Conservation (phyloP, 1,140 invertebrate species). For the Drosophila quadrilineata region DNA sequence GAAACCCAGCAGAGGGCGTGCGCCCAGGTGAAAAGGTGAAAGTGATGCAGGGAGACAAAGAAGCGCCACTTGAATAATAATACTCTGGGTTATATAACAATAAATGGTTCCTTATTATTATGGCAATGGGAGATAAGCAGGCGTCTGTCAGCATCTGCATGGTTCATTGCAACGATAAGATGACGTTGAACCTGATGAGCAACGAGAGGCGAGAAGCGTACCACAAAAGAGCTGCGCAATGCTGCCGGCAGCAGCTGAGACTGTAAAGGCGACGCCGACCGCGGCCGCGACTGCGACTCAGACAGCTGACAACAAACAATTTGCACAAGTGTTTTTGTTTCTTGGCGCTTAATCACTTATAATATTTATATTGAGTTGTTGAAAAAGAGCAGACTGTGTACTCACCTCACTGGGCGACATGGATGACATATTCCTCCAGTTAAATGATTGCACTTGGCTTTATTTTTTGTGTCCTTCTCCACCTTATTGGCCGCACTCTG, state of each 20-base stretch:
- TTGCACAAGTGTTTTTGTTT: conserved; percentile 50
- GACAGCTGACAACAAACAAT: conserved; percentile 47
- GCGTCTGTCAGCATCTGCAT: conserved; percentile 2
- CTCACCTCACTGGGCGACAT: conserved; percentile 73
- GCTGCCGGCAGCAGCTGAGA: background rate
- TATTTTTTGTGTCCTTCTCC: conserved; percentile 29
- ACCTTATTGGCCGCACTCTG: conserved; percentile 14
- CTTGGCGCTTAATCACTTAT: background rate
- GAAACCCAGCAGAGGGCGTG: conserved; percentile 5
- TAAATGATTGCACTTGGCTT: conserved; percentile 24
- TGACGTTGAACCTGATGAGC: conserved; percentile 61
- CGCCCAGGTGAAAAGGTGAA: conserved; percentile 15
- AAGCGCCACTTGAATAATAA: conserved; percentile 7
- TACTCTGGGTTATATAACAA: conserved; percentile 37
- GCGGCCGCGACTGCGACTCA: conserved; percentile 5
- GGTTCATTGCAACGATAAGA: conserved; percentile 37
- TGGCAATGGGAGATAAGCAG: conserved; percentile 14
- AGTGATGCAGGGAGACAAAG: conserved; percentile 16
- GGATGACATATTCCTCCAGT: conserved; percentile 48
- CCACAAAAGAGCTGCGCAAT: background rate
- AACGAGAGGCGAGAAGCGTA: background rate
- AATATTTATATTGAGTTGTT: background rate
- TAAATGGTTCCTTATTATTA: conserved; percentile 7
- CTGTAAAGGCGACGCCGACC: background rate
- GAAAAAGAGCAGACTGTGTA: background rate